Evolutionary conservation across 2,113 vertebrate genomes (phyloP).

Genomic region (Leiothrix lutea): DNA sequence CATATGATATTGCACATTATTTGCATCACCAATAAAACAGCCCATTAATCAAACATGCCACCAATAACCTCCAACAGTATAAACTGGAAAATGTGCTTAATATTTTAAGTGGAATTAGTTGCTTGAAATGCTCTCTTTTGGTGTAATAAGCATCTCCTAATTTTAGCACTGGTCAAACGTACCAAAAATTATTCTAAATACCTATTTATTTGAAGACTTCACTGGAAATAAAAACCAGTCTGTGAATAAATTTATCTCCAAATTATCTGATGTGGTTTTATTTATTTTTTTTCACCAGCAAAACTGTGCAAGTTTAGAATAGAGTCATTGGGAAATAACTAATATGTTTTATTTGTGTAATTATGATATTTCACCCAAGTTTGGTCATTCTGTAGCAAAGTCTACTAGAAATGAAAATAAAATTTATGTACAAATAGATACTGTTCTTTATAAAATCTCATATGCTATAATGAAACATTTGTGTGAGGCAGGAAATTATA

Average conservation of each 20-base stretch:
- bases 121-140: constrained; percentile 31
- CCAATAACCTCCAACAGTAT: constrained; percentile 30
- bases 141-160: constrained; percentile 26
- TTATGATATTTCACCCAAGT: constrained; percentile 4
- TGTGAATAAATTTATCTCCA: neutral
- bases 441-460: neutral
- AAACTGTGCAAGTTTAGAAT: constrained; percentile 28
- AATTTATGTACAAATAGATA: neutral
- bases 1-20: constrained; percentile 67
- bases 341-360: neutral
- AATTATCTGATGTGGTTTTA: neutral
- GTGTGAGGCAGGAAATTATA: neutral
- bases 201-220: neutral
- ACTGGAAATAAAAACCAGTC: neutral
- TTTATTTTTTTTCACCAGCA: neutral
- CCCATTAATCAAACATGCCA: constrained; percentile 72
- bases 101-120: constrained; percentile 50
- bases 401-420: constrained; percentile 32
- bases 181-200: neutral
- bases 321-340: neutral
- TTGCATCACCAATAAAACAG: constrained; percentile 75
- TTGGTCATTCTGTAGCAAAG: neutral
- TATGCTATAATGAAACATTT: neutral
- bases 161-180: constrained; percentile 23
- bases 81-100: constrained; percentile 36